These are phyloP conservation scores for Zaprionus camerounensis DNA, from an alignment of 1,140 invertebrate genomes.

Conservation along the genomic window DNA sequence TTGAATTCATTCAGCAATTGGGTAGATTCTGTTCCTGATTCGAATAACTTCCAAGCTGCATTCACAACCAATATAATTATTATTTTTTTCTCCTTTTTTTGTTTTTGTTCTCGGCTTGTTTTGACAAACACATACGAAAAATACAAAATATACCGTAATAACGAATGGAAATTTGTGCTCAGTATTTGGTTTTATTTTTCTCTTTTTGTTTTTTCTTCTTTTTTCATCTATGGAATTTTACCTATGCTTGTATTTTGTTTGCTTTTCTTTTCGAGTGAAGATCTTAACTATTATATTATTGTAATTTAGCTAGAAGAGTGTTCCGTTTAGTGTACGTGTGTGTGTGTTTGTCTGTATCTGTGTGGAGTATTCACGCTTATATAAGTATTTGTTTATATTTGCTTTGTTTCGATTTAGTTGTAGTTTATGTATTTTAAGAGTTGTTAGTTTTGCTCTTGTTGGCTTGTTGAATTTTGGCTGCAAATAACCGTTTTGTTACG, in stretches of 20 bases:
- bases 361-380: conserved; percentile 51
- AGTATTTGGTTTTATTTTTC: conserved; percentile 41
- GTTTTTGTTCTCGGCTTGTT: conserved; percentile 24
- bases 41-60: conserved; percentile 73
- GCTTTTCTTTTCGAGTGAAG: conserved; percentile 60
- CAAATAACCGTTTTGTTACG: conserved; percentile 29
- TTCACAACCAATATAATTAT: conserved; percentile 81
- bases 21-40: conserved; percentile 59
- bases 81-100: conserved; percentile 49
- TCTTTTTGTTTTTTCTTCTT: conserved; percentile 43
- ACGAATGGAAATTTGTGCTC: conserved; percentile 50
- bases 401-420: conserved; percentile 43
- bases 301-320: conserved; percentile 76
- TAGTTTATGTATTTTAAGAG: conserved; percentile 58
- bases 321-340: conserved; percentile 23
- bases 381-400: conserved; percentile 44
- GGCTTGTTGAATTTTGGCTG: conserved; percentile 30
- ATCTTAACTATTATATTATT: conserved; percentile 76
- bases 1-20: conserved; percentile 69
- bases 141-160: conserved; percentile 50
- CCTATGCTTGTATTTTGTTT: conserved; percentile 36
- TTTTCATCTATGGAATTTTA: conserved; percentile 63
- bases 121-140: conserved; percentile 45
- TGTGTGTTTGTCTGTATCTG: conserved; percentile 31
- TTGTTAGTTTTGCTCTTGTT: conserved; percentile 52